Evolutionary conservation across 2,113 vertebrate species (phyloP).

Genomic region (Pomatostomus ruficeps): DNA sequence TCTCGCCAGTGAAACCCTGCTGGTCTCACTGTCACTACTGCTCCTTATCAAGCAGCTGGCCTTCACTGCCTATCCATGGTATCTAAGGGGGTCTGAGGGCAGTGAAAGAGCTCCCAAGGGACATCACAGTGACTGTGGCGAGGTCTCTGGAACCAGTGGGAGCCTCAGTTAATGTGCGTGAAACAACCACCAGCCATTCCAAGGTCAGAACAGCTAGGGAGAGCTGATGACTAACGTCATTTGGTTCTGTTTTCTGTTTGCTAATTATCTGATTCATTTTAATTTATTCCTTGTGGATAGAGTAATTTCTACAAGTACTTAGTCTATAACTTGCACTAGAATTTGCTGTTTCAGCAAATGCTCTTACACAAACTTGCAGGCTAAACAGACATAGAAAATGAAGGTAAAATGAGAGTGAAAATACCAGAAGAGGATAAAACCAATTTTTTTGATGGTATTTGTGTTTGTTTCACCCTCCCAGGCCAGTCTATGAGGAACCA

Average conservation of each 20-base stretch:
- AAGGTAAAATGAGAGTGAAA: not conserved
- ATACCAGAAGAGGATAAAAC: not conserved
- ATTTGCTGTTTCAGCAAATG: not conserved
- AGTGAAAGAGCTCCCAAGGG: not conserved
- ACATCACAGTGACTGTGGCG: not conserved
- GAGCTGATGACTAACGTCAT: not conserved
- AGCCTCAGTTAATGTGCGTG: not conserved
- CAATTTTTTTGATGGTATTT: not conserved
- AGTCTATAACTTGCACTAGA: not conserved
- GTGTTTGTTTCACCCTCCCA: not conserved
- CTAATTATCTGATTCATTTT: not conserved
- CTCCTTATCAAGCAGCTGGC: not conserved
- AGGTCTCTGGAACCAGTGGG: not conserved
- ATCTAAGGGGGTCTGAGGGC: not conserved
- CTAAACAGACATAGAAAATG: not conserved
- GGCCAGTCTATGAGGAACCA: not conserved
- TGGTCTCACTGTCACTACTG: rapidly evolving
- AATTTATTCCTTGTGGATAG: not conserved
- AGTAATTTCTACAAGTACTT: not conserved
- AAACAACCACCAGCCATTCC: not conserved
- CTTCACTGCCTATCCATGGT: not conserved
- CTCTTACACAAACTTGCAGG: not conserved
- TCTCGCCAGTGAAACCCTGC: not conserved
- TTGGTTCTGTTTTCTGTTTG: not conserved
- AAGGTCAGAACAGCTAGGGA: not conserved